A percentile compares a stretch with the other conserved stretches of the same genome.
These are phyloP conservation scores for Drosophila macrospina DNA, from an alignment of 2,888 invertebrate genomes.

Conservation along the genomic window DNA sequence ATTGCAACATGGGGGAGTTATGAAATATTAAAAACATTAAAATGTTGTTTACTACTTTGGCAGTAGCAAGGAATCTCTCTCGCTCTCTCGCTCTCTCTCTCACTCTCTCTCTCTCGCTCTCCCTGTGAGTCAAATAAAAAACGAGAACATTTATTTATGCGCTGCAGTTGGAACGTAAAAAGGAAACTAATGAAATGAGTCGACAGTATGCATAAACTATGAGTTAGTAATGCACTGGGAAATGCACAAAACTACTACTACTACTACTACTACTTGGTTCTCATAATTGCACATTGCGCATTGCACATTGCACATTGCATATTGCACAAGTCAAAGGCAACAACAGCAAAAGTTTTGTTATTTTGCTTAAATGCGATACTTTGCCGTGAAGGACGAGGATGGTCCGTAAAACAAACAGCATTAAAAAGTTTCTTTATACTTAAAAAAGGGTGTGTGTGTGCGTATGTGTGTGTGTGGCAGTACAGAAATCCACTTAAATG, in stretches of 20 bases:
- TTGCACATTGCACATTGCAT: slow-evolving; percentile 35
- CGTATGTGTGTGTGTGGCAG: slow-evolving; percentile 27
- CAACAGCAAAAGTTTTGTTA: slow-evolving; percentile 16
- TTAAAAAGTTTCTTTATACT: slow-evolving; percentile 51
- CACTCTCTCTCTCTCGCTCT: slow-evolving; percentile 10
- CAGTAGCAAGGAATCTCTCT: slow-evolving; percentile 27
- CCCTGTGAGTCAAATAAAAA: slow-evolving; percentile 46
- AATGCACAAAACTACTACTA: slow-evolving; percentile 33
- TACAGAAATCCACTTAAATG: slow-evolving; percentile 79
- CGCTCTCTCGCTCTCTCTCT: too few species aligned
- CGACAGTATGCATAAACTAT: slow-evolving; percentile 68
- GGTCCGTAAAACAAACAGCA: slow-evolving; percentile 68
- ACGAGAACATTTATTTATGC: slow-evolving; percentile 59
- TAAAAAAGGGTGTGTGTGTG: slow-evolving; percentile 19
- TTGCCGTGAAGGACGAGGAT: slow-evolving; percentile 24
- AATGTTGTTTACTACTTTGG: slow-evolving; percentile 75
- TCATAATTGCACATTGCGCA: slow-evolving; percentile 55
- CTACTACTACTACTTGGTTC: slow-evolving; percentile 15
- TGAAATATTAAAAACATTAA: slow-evolving; percentile 79
- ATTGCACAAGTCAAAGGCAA: slow-evolving; percentile 36
- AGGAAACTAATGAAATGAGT: slow-evolving; percentile 72
- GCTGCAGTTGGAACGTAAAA: slow-evolving; percentile 44
- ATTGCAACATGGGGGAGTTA: slow-evolving; percentile 29
- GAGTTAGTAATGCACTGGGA: slow-evolving; percentile 78
- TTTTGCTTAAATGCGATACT: slow-evolving; percentile 68